Evolutionary conservation across 2,888 invertebrate species (phyloP), one percentile per base, ranked within the genome.

Genomic region (Troides aeacus): DNA sequence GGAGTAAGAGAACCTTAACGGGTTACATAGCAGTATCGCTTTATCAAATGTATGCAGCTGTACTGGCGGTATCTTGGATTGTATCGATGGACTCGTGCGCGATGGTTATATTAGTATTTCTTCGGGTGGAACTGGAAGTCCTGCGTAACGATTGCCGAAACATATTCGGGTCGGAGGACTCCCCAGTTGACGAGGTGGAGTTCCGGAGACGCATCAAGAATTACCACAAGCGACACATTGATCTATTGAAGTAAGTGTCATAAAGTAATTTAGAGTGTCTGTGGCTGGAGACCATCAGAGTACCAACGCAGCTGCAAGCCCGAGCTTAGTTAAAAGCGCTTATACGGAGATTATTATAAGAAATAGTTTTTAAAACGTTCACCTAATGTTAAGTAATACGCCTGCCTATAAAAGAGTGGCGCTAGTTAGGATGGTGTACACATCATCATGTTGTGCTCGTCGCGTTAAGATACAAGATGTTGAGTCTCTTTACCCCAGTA

Each of bases 61-160:
- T 68, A 17, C 8, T 50, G 6, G 63, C 63, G 36, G 21, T 50
- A 15, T 36, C 58, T 46, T 68, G 68, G 58, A 39, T 68, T 18
- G 15, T 50, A 8, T 4, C 68, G 2, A 46, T 68, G n/a, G 68
- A 63, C 30, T 21, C 59, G 5, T 30, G 15, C 30, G 46, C 63
- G 7, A 36, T 68, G 1, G 68, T 68, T 18, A 21, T 68, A 17
- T 21, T 68, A 15, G 59, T 68, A 21, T 68, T 68, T 59, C 63
- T 68, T 50, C 63, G 59, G 50, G 63, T 64, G 21, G 68, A 68
- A 50, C 46, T 68, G 58, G 58, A 68, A 24, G 58, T 68, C 0
- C 36, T 68, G 21, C 58, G 63, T 18, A 68, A 64, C 15, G 68
- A 68, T n/a, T 63, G 68, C 36, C 30, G 46, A 5, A 8, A 59